These are phyloP conservation scores for Poeciliopsis gracilis DNA, from an alignment of 2,797 vertebrate species.

Conservation along the genomic window DNA sequence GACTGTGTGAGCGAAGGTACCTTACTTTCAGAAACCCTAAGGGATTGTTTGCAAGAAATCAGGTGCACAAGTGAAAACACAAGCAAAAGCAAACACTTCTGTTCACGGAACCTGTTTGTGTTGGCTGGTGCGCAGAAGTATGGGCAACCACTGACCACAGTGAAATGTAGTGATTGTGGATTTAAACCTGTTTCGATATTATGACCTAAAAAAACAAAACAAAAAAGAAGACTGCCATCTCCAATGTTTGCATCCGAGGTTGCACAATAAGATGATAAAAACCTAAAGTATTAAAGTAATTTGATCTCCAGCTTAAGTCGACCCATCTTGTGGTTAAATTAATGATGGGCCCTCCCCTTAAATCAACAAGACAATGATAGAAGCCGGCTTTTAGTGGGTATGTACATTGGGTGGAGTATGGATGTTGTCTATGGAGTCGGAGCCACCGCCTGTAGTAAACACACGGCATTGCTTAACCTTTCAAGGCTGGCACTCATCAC, in stretches of 20 bases:
- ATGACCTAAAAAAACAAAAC: background rate
- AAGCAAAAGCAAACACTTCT: background rate
- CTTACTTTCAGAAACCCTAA: background rate
- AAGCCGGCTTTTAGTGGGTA: background rate
- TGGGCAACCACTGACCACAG: slow-evolving; percentile 3
- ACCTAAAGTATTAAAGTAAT: background rate
- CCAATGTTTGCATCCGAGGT: background rate
- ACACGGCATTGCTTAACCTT: background rate
- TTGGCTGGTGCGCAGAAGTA: background rate
- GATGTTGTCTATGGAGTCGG: slow-evolving; percentile 13
- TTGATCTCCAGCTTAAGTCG: background rate
- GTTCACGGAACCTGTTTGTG: background rate
- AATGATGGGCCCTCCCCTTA: background rate
- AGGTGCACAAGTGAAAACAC: background rate
- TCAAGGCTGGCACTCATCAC: background rate
- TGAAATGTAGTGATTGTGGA: background rate
- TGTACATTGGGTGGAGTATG: slow-evolving; percentile 9
- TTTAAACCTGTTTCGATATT: background rate
- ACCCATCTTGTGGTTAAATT: background rate
- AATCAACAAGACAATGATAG: slow-evolving; percentile 18
- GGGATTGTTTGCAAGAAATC: slow-evolving; percentile 25
- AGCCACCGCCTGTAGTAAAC: slow-evolving; percentile 25
- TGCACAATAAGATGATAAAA: background rate
- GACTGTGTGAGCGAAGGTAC: background rate
- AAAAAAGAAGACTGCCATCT: background rate